Conservation (phyloP, 1,140 invertebrate species). For the Drosophila kikkawai region DNA sequence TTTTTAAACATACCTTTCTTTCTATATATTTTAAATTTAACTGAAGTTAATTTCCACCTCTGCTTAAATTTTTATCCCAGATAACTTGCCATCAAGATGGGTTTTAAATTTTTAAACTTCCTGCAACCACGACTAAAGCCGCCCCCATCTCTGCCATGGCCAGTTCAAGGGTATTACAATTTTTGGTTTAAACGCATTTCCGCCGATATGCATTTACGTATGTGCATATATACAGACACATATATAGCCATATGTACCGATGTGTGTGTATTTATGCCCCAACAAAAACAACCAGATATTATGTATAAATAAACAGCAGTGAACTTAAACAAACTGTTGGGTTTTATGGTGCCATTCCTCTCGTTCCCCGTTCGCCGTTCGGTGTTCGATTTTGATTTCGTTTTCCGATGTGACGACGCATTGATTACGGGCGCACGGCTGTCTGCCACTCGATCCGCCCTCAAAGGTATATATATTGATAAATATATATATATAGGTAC, state of each 20-base stretch:
- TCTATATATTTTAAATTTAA: neutral
- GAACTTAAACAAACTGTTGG: constrained; percentile 80
- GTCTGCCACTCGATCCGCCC: constrained; percentile 39
- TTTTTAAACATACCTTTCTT: too few species aligned
- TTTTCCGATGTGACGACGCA: constrained; percentile 70
- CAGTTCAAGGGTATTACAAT: constrained; percentile 39
- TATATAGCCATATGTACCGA: neutral
- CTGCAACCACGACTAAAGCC: constrained; percentile 26
- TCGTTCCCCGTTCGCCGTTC: constrained; percentile 12
- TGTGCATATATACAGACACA: neutral
- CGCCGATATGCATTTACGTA: constrained; percentile 34
- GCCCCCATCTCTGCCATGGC: constrained; percentile 16
- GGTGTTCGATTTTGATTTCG: constrained; percentile 45
- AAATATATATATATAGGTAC: constrained; percentile 4
- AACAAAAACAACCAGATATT: constrained; percentile 50
- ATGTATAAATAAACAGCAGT: constrained; percentile 77
- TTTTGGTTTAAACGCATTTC: constrained; percentile 67
- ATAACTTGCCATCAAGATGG: constrained; percentile 38
- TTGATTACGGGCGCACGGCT: constrained; percentile 71
- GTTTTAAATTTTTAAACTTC: constrained; percentile 37
- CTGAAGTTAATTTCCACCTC: neutral
- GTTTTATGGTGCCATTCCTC: constrained; percentile 27
- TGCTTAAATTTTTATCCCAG: constrained; percentile 10
- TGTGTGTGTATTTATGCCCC: constrained; percentile 35
- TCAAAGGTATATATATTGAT: neutral